phyloP scores from a whole-genome alignment of 1,140 invertebrate genomes.

The Lepidurus couesii region DNA sequence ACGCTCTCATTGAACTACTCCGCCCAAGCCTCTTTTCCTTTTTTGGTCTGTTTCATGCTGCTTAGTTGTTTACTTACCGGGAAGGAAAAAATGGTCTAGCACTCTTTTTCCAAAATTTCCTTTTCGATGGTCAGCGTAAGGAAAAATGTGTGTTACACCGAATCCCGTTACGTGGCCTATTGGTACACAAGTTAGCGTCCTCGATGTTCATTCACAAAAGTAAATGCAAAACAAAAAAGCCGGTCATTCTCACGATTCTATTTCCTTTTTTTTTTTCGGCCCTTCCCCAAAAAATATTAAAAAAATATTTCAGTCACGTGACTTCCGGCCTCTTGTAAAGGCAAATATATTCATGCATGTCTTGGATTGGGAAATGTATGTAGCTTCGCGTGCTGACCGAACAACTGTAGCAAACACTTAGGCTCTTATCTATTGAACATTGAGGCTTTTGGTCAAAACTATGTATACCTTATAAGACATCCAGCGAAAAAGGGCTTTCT shows the following conservation, averaged over 20 bases:
- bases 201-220: slow-evolving; percentile 19
- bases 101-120: slow-evolving; percentile 7
- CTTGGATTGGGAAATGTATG: background rate
- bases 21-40: background rate
- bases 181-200: slow-evolving; percentile 18
- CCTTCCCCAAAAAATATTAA: background rate
- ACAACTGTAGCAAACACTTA: background rate
- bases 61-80: background rate
- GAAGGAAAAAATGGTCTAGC: background rate
- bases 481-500: background rate
- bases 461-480: background rate
- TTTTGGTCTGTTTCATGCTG: background rate
- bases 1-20: background rate
- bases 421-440: background rate
- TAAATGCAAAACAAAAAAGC: background rate
- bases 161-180: slow-evolving; percentile 21
- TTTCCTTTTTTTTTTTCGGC: background rate
- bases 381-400: background rate
- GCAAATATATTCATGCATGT: background rate
- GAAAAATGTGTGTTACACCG: slow-evolving; percentile 6
- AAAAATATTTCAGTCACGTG: background rate
- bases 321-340: background rate
- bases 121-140: slow-evolving; percentile 15
- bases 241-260: background rate
- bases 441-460: background rate